Conservation (phyloP, 2,113 vertebrate genomes). For the Martes martes region DNA sequence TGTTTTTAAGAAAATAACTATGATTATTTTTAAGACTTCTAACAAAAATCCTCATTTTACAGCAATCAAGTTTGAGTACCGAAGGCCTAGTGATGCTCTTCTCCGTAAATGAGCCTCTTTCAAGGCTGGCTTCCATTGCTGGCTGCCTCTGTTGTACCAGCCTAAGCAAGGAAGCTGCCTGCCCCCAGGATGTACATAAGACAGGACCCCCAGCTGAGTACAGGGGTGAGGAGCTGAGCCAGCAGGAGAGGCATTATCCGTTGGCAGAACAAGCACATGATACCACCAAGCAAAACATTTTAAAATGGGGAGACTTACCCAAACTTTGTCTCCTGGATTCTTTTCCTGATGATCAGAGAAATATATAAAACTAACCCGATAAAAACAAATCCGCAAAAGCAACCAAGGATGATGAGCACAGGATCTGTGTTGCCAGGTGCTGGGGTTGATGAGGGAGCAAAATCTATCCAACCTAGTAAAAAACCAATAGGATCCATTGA, state of each 20-base stretch:
- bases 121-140: neutral
- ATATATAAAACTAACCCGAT: slow-evolving; percentile 85
- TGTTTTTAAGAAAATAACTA: neutral
- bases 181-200: rapidly evolving
- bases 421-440: slow-evolving; percentile 78
- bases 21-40: neutral
- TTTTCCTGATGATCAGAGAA: slow-evolving; percentile 83
- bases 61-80: neutral
- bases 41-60: neutral
- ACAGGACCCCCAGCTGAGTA: neutral
- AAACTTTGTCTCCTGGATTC: slow-evolving; percentile 84
- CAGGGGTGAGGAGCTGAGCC: neutral
- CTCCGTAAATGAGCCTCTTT: neutral
- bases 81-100: neutral
- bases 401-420: slow-evolving; percentile 83
- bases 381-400: slow-evolving; percentile 83
- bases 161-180: neutral
- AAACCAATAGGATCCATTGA: neutral
- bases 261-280: too few species aligned
- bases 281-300: neutral
- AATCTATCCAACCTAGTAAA: slow-evolving; percentile 75
- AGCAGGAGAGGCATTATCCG: neutral
- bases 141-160: neutral
- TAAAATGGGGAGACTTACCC: slow-evolving; percentile 82
- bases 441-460: slow-evolving; percentile 85